These are phyloP conservation scores for Hypocryptadius cinnamomeus DNA, from an alignment of 2,113 vertebrate species.

Conservation along the genomic window DNA sequence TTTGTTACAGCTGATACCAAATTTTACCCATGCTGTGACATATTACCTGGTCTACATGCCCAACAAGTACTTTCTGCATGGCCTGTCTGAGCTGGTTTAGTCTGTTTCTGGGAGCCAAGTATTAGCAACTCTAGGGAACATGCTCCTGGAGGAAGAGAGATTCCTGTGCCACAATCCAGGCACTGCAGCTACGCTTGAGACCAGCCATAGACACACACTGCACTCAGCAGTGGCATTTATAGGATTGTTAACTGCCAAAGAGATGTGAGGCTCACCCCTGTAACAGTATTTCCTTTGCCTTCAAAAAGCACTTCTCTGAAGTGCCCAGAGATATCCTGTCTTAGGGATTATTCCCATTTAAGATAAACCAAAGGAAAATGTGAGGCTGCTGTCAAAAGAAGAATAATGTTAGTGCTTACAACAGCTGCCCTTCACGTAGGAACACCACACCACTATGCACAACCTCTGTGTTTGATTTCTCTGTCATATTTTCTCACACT, in stretches of 20 bases:
- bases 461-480: conserved; percentile 42
- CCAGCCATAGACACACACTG: background rate
- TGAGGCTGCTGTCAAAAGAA: conserved; percentile 31
- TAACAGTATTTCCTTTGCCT: background rate
- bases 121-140: background rate
- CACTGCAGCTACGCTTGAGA: background rate
- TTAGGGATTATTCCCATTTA: conserved; percentile 37
- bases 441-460: background rate
- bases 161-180: background rate
- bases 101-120: background rate
- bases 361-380: conserved; percentile 34
- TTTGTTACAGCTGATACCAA: background rate
- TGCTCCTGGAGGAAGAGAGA: background rate
- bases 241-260: background rate
- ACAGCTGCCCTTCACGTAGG: background rate
- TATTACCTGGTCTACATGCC: background rate
- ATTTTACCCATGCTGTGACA: background rate
- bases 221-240: background rate
- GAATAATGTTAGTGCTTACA: conserved; percentile 25
- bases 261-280: background rate
- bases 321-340: conserved; percentile 15
- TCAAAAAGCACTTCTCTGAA: conserved; percentile 41
- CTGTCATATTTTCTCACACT: conserved; percentile 20
- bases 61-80: background rate
- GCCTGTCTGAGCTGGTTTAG: background rate